phyloP scores from a whole-genome alignment of 2,797 vertebrate species.

The Pachyuromys duprasi region DNA sequence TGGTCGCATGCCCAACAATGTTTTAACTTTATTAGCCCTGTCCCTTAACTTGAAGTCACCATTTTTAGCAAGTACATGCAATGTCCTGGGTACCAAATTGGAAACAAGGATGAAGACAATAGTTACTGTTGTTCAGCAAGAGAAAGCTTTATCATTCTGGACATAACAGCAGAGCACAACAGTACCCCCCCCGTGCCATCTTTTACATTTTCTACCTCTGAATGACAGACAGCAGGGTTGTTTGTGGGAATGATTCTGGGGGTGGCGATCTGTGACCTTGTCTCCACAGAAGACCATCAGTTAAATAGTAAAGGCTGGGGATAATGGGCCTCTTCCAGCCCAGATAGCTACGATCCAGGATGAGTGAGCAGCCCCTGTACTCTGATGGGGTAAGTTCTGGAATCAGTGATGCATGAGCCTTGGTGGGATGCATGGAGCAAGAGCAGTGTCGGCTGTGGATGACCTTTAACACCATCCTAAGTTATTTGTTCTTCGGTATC shows the following conservation, averaged over 20 bases:
- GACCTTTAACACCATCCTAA: background rate
- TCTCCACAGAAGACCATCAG: background rate
- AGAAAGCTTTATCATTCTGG: background rate
- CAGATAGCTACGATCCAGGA: background rate
- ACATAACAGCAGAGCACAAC: background rate
- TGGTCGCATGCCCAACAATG: background rate
- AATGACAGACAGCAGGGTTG: background rate
- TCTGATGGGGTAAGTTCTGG: background rate
- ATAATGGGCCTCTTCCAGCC: background rate
- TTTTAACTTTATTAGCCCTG: background rate
- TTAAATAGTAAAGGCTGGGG: background rate
- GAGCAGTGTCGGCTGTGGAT: background rate
- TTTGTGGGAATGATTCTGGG: background rate
- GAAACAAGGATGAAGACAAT: background rate
- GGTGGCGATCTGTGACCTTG: background rate
- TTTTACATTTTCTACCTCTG: background rate
- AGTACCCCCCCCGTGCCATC: background rate
- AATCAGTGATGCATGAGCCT: background rate
- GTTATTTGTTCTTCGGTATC: background rate
- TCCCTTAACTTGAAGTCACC: background rate
- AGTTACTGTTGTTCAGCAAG: background rate
- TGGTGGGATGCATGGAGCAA: background rate
- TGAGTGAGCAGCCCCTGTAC: background rate
- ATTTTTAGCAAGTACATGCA: background rate
- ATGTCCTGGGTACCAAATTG: background rate